phyloP scores from a whole-genome alignment of 2,888 invertebrate genomes.

The Apotomis capreana region DNA sequence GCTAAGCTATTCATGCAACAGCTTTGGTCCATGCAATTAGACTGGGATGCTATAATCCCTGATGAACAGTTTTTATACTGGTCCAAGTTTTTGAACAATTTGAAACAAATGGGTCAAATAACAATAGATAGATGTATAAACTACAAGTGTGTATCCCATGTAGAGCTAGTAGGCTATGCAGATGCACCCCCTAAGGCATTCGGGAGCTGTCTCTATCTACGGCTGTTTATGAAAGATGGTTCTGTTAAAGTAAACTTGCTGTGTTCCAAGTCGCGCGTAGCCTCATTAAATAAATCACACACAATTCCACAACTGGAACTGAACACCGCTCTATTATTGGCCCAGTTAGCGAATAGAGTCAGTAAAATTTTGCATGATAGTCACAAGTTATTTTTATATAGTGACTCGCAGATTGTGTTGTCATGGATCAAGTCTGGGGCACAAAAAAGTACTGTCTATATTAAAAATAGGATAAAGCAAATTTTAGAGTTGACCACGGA shows the following conservation, averaged over 20 bases:
- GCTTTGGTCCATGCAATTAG: slow-evolving; percentile 35
- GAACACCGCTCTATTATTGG: slow-evolving; percentile 31
- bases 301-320: slow-evolving; percentile 41
- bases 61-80: slow-evolving; percentile 31
- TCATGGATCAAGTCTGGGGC: no score
- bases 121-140: no score
- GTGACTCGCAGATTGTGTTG: no score
- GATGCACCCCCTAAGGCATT: slow-evolving; percentile 42
- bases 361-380: neutral
- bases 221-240: no score
- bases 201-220: slow-evolving; percentile 42
- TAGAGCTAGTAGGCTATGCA: slow-evolving; percentile 41
- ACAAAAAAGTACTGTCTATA: no score
- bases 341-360: slow-evolving; percentile 8
- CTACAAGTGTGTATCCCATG: neutral
- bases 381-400: no score
- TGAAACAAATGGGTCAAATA: no score
- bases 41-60: slow-evolving; percentile 37
- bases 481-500: no score
- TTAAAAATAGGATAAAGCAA: no score
- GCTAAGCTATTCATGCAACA: slow-evolving; percentile 36
- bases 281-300: slow-evolving; percentile 34
- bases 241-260: no score
- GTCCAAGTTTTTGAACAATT: no score
- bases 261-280: no score